Percentiles rank a stretch among this genome's conserved stretches.
Evolutionary conservation across 2,888 invertebrate species (phyloP).

Genomic region (Agapetus fuscipes): DNA sequence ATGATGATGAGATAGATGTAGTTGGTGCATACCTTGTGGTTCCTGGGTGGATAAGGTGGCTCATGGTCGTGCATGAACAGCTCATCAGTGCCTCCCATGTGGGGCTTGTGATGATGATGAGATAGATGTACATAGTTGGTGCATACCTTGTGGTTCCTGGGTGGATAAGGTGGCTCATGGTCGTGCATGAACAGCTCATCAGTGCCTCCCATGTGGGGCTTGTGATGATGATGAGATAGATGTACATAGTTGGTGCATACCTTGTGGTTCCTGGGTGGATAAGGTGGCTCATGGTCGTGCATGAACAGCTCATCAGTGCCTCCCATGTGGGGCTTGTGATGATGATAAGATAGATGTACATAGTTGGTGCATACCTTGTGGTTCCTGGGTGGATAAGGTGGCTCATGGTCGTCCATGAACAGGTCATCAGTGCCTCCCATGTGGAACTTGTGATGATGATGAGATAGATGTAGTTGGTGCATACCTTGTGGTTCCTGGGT

Average conservation of each 20-base stretch:
- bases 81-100: conserved; percentile 60
- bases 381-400: conserved; percentile 34
- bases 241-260: too few species aligned
- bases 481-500: too few species aligned
- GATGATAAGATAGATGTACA: too few species aligned
- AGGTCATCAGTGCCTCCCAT: conserved; percentile 58
- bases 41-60: conserved; percentile 39
- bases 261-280: too few species aligned
- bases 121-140: too few species aligned
- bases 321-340: conserved; percentile 77
- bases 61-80: conserved; percentile 43
- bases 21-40: too few species aligned
- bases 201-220: conserved; percentile 69
- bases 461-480: too few species aligned
- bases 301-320: conserved; percentile 46
- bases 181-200: conserved; percentile 44
- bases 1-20: too few species aligned
- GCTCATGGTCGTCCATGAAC: conserved; percentile 42
- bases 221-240: too few species aligned
- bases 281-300: conserved; percentile 42
- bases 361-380: too few species aligned
- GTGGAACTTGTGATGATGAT: conserved; percentile 74
- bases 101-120: too few species aligned
- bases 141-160: too few species aligned
- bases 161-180: conserved; percentile 40